Percentiles rank a stretch among this genome's conserved stretches.
These are phyloP conservation scores for Hymenochirus boettgeri DNA, from an alignment of 2,113 vertebrate genomes.

Conservation along the genomic window DNA sequence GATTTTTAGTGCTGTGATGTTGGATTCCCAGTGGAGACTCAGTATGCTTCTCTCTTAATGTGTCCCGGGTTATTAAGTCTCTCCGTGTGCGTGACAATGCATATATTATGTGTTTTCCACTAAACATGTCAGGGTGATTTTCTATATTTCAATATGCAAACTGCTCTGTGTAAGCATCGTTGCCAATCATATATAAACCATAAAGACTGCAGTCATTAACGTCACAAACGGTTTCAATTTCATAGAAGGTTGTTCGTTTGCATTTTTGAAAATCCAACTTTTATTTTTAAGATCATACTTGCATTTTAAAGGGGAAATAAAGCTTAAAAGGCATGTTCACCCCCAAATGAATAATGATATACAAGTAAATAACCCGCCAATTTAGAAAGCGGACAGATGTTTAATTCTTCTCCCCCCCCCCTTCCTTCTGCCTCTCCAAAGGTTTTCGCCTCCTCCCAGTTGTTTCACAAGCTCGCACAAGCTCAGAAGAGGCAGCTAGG, in stretches of 20 bases:
- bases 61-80: neutral
- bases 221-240: neutral
- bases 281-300: no score
- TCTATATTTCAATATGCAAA: neutral
- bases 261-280: no score
- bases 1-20: neutral
- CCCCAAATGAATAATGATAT: no score
- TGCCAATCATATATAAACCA: neutral
- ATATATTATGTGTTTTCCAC: neutral
- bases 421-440: no score
- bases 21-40: neutral
- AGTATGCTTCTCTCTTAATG: constrained; percentile 1
- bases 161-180: neutral
- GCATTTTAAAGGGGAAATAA: no score
- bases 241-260: neutral
- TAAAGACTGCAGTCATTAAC: neutral
- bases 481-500: no score
- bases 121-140: neutral
- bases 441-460: no score
- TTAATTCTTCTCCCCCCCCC: no score
- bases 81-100: neutral
- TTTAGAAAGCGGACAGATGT: no score
- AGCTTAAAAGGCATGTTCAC: no score
- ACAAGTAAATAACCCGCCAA: no score
- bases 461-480: no score